Evolutionary conservation across 2,113 vertebrate genomes (phyloP), one percentile per base, ranked within the genome.

Genomic region (Halcyon senegalensis): DNA sequence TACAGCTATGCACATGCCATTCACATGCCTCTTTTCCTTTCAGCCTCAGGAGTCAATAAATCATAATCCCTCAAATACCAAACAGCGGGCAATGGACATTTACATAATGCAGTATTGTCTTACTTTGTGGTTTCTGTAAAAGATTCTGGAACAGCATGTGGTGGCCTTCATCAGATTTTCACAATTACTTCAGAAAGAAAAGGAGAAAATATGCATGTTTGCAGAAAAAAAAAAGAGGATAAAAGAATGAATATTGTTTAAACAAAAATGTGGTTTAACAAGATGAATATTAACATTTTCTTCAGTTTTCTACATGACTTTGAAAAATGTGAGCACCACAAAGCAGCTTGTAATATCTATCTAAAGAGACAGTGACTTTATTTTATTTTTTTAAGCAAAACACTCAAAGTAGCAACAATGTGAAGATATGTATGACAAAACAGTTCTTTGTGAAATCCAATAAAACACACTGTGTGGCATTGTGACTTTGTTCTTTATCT

Each of bases 21-120:
- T 93, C 51, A 12, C 1, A 1, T 0, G 1, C 10, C 27, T 59
- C 20, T 53, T 85, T 70, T 77, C 35, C 25, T 66, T 76, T 83
- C 53, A 64, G 35, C 7, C 60, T 80, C n/a, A 60, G 6, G 16
- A 76, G 9, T 13, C 68, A 86, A 88, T 43, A 87, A 64, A 75
- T 63, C 27, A 72, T 67, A 21, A 80, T 37, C 25, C 27, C 62
- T 44, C 30, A 67, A 92, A 53, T 55, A 35, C 46, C 16, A 46
- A 67, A 6, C 0, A 0, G 23, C 2, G 0, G 39, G 7, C 33
- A 70, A 39, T 35, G 33, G 16, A 5, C 6, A 27, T 56, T 90
- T 84, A 19, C 70, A 35, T 72, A 83, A 78, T 30, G 33, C 5
- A 55, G n/a, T 44, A 43, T 66, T 75, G 28, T 79, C 20, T 81